These are phyloP conservation scores for Leucoraja erinaceus DNA, from an alignment of 2,113 vertebrate genomes.

Conservation along the genomic window DNA sequence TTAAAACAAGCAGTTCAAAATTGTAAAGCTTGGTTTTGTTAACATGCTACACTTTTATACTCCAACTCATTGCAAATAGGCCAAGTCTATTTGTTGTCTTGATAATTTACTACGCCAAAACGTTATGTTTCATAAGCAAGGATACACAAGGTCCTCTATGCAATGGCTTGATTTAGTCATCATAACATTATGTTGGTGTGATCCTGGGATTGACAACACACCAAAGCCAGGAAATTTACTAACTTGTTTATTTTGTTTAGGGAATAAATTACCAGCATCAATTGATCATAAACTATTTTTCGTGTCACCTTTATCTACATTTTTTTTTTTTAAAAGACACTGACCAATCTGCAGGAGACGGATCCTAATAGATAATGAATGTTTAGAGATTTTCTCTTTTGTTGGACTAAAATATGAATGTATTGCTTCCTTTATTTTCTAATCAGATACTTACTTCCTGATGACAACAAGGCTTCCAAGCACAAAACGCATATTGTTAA, in stretches of 20 bases:
- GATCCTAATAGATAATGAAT: neutral
- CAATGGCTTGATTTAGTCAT: too few species aligned
- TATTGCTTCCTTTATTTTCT: neutral
- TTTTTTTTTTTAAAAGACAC: too few species aligned
- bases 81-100: too few species aligned
- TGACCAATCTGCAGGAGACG: neutral
- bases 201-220: too few species aligned
- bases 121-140: too few species aligned
- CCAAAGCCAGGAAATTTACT: neutral
- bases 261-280: neutral
- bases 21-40: too few species aligned
- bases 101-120: too few species aligned
- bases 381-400: neutral
- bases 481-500: constrained; percentile 87
- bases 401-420: neutral
- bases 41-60: too few species aligned
- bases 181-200: too few species aligned
- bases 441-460: constrained; percentile 83
- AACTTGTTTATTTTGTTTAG: neutral
- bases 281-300: neutral
- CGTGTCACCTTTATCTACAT: neutral
- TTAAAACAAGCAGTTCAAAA: too few species aligned
- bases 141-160: too few species aligned
- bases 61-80: too few species aligned
- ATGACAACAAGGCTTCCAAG: constrained; percentile 87